These are phyloP conservation scores for Sebastiscus albofasciatus DNA, from an alignment of 2,797 vertebrate species.

Conservation along the genomic window DNA sequence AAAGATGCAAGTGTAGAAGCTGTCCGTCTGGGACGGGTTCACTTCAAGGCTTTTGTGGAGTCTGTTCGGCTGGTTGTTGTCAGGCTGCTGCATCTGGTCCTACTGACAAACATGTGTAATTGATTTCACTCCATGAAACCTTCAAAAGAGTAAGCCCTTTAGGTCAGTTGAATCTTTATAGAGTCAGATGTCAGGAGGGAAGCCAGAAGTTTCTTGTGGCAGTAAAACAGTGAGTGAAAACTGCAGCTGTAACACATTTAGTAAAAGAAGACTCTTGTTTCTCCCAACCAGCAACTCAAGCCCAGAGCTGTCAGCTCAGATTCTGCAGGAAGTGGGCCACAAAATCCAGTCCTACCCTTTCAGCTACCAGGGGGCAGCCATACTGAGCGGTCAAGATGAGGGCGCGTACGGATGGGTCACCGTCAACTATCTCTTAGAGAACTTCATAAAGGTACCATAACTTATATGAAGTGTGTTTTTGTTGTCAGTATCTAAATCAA, in stretches of 20 bases:
- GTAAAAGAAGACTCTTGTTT: not conserved
- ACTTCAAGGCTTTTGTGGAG: not conserved
- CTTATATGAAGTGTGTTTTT: not conserved
- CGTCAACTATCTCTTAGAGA: conserved; percentile 89
- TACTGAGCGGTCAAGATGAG: conserved; percentile 87
- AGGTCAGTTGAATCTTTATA: not conserved
- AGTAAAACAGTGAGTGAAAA: not conserved
- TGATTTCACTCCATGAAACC: not conserved
- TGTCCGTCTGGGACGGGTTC: not conserved
- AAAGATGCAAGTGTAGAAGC: not conserved
- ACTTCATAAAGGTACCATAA: conserved; percentile 87
- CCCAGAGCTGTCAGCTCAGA: conserved; percentile 56
- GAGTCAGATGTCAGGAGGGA: not conserved
- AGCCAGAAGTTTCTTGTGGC: not conserved
- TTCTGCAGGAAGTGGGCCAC: conserved; percentile 81
- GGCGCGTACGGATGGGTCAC: conserved; percentile 93
- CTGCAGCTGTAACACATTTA: not conserved
- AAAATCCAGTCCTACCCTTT: conserved; percentile 86
- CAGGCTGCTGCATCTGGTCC: not conserved
- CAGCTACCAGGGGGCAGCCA: conserved; percentile 83
- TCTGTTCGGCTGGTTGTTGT: not conserved
- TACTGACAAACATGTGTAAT: not conserved
- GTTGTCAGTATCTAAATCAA: not conserved
- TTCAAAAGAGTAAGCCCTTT: not conserved
- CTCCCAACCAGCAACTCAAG: conserved; percentile 60